phyloP scores from a whole-genome alignment of 2,888 invertebrate genomes.

The Plemyria rubiginata region DNA sequence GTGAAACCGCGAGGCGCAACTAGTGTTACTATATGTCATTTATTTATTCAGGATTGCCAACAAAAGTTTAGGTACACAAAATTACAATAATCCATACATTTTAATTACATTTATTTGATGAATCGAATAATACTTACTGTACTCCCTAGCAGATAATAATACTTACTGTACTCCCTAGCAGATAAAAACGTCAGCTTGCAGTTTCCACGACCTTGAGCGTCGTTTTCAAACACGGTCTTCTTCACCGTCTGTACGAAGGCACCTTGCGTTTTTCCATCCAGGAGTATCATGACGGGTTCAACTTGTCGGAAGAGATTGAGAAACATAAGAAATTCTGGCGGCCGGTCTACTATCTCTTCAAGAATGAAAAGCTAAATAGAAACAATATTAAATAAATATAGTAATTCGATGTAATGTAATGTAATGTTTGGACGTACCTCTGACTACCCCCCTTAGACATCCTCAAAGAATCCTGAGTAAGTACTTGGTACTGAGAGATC shows the following conservation, averaged over 20 bases:
- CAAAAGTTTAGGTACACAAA: no score
- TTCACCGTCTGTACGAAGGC: constrained; percentile 78
- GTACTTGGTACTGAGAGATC: no score
- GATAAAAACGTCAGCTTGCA: constrained; percentile 84
- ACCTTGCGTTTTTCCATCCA: constrained; percentile 82
- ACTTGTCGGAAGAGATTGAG: constrained; percentile 85
- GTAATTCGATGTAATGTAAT: no score
- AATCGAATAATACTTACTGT: constrained; percentile 71
- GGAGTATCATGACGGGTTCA: constrained; percentile 82
- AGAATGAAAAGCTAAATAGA: constrained; percentile 85
- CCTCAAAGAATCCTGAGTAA: no score
- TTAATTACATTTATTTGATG: background rate
- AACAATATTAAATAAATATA: background rate
- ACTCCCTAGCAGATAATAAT: constrained; percentile 82
- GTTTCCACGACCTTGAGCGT: constrained; percentile 56
- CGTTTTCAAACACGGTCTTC: constrained; percentile 66
- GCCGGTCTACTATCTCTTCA: constrained; percentile 88
- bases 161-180: constrained; percentile 85
- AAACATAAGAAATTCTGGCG: constrained; percentile 86
- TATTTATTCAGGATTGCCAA: no score
- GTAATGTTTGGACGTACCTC: no score
- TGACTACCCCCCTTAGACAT: no score
- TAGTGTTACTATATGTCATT: no score
- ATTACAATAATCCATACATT: no score
- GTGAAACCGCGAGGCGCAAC: no score